These are phyloP conservation scores for Phalacrocorax brasilianus DNA, from an alignment of 2,113 vertebrate species.

Conservation along the genomic window DNA sequence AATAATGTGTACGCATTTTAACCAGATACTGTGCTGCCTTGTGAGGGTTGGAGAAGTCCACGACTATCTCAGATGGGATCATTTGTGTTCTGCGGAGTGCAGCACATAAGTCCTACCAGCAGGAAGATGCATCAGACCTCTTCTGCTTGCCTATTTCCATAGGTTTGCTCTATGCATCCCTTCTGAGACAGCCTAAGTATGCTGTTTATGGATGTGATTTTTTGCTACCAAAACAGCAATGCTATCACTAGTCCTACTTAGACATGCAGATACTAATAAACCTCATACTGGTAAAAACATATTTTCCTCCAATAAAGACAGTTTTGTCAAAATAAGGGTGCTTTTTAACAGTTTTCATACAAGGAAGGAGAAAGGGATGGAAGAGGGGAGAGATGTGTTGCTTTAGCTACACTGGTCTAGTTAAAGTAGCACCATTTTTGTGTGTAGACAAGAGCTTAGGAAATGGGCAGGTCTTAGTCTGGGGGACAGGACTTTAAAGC, in stretches of 20 bases:
- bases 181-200: neutral
- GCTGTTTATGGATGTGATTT: neutral
- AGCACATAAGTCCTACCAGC: neutral
- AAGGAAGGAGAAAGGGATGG: neutral
- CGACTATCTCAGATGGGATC: neutral
- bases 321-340: neutral
- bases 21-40: neutral
- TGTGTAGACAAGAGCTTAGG: conserved; percentile 44
- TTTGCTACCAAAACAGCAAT: neutral
- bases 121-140: neutral
- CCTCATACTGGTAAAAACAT: neutral
- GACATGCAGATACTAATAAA: neutral
- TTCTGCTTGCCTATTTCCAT: neutral
- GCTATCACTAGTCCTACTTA: neutral
- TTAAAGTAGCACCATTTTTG: conserved; percentile 57
- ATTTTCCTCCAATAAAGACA: neutral
- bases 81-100: neutral
- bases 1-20: neutral
- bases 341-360: neutral
- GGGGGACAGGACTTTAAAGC: conserved; percentile 53
- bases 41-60: neutral
- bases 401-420: neutral
- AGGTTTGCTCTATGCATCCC: neutral
- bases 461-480: conserved; percentile 45
- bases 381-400: neutral